phyloP scores from a whole-genome alignment of 2,797 vertebrate species.

The Lateolabrax maculatus region DNA sequence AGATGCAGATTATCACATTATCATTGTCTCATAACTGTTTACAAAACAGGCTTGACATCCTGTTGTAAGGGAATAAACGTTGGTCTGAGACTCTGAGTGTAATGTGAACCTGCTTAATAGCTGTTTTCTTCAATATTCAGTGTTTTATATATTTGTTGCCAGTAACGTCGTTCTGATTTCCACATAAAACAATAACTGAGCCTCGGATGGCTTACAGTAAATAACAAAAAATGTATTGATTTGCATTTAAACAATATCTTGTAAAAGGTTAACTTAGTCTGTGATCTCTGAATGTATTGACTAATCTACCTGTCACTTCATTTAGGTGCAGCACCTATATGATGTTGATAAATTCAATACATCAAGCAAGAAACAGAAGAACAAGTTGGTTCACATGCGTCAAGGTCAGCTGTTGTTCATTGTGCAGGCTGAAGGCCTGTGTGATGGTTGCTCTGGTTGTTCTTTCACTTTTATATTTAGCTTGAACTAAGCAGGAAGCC shows the following conservation, averaged over 20 bases:
- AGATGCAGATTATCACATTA: conserved; percentile 4
- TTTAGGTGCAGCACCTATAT: conserved; percentile 88
- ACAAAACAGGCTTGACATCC: not conserved
- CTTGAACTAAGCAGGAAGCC: not conserved
- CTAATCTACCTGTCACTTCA: not conserved
- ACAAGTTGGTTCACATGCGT: conserved; percentile 26
- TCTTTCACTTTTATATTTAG: not conserved
- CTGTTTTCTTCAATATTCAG: not conserved
- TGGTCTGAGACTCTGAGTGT: not conserved
- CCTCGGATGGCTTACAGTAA: no score
- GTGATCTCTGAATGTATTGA: not conserved
- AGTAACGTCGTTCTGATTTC: not conserved
- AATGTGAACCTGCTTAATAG: not conserved
- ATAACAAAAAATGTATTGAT: not conserved
- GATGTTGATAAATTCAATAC: conserved; percentile 61
- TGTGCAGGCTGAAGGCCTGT: not conserved
- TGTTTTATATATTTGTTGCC: not conserved
- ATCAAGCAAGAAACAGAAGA: conserved; percentile 66
- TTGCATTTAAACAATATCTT: not conserved
- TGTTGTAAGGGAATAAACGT: conserved; percentile 2
- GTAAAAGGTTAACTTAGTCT: not conserved
- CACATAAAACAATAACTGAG: not conserved
- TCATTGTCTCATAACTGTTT: not conserved
- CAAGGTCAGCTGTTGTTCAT: conserved; percentile 72
- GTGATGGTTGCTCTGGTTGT: not conserved